phyloP scores from a whole-genome alignment of 2,888 invertebrate species.

The Lithophane leautieri region DNA sequence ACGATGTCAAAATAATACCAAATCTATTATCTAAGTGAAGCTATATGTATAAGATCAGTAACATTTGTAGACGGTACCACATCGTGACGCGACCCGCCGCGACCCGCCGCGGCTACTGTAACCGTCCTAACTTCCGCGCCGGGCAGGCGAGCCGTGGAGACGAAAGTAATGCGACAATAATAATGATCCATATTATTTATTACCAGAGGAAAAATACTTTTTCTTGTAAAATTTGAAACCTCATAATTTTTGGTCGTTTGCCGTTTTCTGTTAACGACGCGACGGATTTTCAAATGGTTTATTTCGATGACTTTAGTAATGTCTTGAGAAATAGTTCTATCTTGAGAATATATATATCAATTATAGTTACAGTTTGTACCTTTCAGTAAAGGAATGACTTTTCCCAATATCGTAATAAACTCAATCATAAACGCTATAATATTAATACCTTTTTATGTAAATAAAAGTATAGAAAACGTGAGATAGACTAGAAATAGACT shows the following conservation, averaged over 20 bases:
- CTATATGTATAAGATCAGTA: constrained; percentile 28
- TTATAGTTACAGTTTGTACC: not conserved
- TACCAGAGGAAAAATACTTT: not conserved
- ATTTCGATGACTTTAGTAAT: not conserved
- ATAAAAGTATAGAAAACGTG: not conserved
- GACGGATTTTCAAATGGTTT: not conserved
- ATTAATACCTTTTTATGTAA: not conserved
- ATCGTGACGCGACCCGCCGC: constrained; percentile 30
- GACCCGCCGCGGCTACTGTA: constrained; percentile 30
- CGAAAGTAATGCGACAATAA: not conserved
- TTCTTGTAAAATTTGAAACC: too few relatives aligned
- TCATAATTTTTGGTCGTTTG: not conserved
- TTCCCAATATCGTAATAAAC: not conserved
- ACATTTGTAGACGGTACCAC: constrained; percentile 42
- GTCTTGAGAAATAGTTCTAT: not conserved
- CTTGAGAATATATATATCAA: not conserved
- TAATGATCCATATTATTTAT: not conserved
- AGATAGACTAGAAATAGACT: not conserved
- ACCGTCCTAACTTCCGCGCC: constrained; percentile 37
- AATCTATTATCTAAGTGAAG: constrained; percentile 5
- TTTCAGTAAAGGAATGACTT: not conserved
- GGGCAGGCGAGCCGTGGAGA: constrained; percentile 32
- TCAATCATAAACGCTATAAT: not conserved
- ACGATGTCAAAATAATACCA: not conserved
- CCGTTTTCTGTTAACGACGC: not conserved